Evolutionary conservation across 2,888 invertebrate species (phyloP).

Genomic region (Gymnoscelis rufifasciata): DNA sequence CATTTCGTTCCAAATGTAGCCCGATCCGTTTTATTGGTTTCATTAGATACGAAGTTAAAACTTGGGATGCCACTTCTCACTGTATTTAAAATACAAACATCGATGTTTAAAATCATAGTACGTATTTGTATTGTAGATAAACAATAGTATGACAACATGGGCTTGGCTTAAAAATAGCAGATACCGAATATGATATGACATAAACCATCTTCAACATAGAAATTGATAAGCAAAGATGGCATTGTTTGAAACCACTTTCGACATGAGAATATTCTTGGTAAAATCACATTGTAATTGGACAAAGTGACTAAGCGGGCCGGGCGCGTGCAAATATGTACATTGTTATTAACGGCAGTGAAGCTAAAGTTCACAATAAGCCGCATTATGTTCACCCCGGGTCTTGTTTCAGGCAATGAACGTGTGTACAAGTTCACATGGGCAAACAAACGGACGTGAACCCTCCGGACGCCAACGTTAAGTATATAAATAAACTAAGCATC

Average conservation of each 20-base stretch:
- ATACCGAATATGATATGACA: too few relatives aligned
- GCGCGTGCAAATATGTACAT: slow-evolving; percentile 25
- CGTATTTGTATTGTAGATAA: neutral
- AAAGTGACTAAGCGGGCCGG: neutral
- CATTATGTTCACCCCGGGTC: slow-evolving; percentile 30
- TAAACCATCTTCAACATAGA: neutral
- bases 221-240: too few relatives aligned
- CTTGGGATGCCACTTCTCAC: too few relatives aligned
- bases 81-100: too few relatives aligned
- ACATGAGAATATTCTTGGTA: slow-evolving; percentile 7
- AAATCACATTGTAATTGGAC: slow-evolving; percentile 16
- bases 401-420: slow-evolving; percentile 36
- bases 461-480: slow-evolving; percentile 34
- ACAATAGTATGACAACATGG: too few relatives aligned
- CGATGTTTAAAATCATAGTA: too few relatives aligned
- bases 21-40: slow-evolving; percentile 1
- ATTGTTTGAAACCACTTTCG: neutral
- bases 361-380: slow-evolving; percentile 38
- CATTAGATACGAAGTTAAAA: neutral
- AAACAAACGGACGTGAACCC: slow-evolving; percentile 43
- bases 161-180: neutral
- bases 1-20: slow-evolving; percentile 38
- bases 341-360: slow-evolving; percentile 27
- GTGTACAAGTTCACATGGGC: slow-evolving; percentile 45
- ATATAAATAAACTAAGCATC: slow-evolving; percentile 23